Conservation (phyloP, 2,113 vertebrate genomes). For the Gambusia affinis region DNA sequence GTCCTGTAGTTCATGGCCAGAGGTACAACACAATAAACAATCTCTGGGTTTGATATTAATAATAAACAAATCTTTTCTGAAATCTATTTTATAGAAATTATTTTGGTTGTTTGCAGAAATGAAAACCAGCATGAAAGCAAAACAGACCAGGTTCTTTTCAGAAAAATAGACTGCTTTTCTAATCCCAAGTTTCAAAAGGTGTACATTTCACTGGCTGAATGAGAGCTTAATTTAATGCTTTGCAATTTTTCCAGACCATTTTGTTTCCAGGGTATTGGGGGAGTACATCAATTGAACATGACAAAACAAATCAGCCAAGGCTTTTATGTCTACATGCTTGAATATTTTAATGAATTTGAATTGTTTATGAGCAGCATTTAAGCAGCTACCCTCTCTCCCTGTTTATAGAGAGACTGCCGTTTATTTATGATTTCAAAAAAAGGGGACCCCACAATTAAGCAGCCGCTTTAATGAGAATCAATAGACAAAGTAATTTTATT, state of each 20-base stretch:
- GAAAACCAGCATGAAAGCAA: not conserved
- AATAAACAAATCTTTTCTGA: not conserved
- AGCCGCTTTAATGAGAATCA: slow-evolving; percentile 61
- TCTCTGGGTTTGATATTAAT: not conserved
- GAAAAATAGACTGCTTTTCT: slow-evolving; percentile 24
- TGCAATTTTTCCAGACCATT: slow-evolving; percentile 31
- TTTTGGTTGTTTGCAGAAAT: not conserved
- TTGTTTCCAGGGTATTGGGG: slow-evolving; percentile 16
- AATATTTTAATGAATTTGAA: slow-evolving; percentile 57
- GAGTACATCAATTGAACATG: slow-evolving; percentile 28
- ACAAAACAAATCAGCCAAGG: slow-evolving; percentile 42
- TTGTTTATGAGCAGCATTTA: slow-evolving; percentile 51
- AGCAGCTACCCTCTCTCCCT: slow-evolving; percentile 53
- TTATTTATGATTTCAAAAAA: slow-evolving; percentile 40
- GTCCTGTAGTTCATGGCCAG: no score
- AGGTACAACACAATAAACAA: not conserved
- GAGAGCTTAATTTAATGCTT: slow-evolving; percentile 27
- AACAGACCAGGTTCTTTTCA: slow-evolving; percentile 20
- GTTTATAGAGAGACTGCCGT: slow-evolving; percentile 40
- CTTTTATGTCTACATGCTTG: slow-evolving; percentile 45
- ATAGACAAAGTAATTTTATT: slow-evolving; percentile 58
- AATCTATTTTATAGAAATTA: not conserved
- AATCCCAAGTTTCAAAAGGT: slow-evolving; percentile 20
- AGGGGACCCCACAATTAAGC: slow-evolving; percentile 37
- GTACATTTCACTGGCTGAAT: slow-evolving; percentile 22